phyloP scores from a whole-genome alignment of 2,113 vertebrate genomes.

The Xerus inauris region DNA sequence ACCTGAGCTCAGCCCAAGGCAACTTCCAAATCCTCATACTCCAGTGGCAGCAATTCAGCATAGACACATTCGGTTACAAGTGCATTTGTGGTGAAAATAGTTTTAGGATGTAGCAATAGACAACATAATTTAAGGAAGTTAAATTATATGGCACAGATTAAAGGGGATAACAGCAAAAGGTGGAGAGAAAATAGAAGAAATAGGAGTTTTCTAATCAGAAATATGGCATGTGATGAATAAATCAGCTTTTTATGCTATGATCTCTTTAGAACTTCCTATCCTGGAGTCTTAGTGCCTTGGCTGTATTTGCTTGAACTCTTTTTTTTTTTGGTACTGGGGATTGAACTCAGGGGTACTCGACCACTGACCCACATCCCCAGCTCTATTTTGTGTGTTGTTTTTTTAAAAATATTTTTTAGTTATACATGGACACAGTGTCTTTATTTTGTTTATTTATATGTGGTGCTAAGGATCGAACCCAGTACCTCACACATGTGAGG shows the following conservation, averaged over 20 bases:
- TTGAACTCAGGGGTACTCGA: no score
- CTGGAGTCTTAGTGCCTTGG: conserved; percentile 36
- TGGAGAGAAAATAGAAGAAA: conserved; percentile 15
- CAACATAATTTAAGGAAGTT: conserved; percentile 2
- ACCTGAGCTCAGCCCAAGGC: not conserved
- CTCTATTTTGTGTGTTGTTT: no score
- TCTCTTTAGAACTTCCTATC: conserved; percentile 39
- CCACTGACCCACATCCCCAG: no score
- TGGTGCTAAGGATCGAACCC: no score
- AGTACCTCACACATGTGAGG: no score
- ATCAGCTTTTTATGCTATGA: not conserved
- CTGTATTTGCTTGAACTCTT: conserved; percentile 12
- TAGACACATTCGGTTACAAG: conserved; percentile 6
- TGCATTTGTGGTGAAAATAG: conserved; percentile 21
- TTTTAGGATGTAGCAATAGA: conserved; percentile 29
- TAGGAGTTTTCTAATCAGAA: conserved; percentile 42
- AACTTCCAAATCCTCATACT: not conserved
- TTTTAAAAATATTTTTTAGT: no score
- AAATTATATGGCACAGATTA: conserved; percentile 35
- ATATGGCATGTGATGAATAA: conserved; percentile 16
- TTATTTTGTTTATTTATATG: no score
- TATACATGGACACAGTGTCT: no score
- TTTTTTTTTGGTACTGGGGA: no score
- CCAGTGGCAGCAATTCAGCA: not conserved
- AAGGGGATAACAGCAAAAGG: not conserved